Evolutionary conservation across 2,888 invertebrate genomes (phyloP).

Genomic region (Deroplatys truncata): DNA sequence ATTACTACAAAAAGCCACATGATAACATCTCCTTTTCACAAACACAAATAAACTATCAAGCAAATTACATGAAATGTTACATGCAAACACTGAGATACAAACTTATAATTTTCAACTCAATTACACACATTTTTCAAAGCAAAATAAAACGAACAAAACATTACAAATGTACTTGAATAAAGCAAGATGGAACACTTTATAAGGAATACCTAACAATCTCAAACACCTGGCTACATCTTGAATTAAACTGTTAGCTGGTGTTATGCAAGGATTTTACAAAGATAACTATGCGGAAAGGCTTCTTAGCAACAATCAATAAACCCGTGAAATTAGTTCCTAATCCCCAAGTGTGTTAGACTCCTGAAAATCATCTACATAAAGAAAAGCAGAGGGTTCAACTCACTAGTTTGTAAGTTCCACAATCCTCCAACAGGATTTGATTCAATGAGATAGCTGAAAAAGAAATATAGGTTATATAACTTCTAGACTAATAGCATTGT

Average conservation of each 20-base stretch:
- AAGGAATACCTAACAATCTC: background rate
- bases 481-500: background rate
- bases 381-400: background rate
- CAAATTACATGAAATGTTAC: too few species aligned
- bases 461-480: background rate
- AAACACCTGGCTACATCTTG: background rate
- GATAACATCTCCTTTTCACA: too few species aligned
- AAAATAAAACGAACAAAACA: background rate
- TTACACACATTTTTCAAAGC: background rate
- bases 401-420: background rate
- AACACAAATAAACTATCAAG: too few species aligned
- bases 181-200: background rate
- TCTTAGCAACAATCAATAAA: background rate
- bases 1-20: too few species aligned
- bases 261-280: background rate
- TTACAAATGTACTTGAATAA: background rate
- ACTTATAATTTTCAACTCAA: too few species aligned
- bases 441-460: slow-evolving; percentile 22
- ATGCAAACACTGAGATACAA: too few species aligned
- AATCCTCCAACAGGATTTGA: slow-evolving; percentile 17
- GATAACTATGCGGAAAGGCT: background rate
- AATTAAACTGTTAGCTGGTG: background rate
- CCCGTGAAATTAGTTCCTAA: background rate
- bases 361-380: background rate
- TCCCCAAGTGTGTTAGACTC: background rate